Evolutionary conservation across 1,140 invertebrate genomes (phyloP).

Genomic region (Ectropis grisescens): DNA sequence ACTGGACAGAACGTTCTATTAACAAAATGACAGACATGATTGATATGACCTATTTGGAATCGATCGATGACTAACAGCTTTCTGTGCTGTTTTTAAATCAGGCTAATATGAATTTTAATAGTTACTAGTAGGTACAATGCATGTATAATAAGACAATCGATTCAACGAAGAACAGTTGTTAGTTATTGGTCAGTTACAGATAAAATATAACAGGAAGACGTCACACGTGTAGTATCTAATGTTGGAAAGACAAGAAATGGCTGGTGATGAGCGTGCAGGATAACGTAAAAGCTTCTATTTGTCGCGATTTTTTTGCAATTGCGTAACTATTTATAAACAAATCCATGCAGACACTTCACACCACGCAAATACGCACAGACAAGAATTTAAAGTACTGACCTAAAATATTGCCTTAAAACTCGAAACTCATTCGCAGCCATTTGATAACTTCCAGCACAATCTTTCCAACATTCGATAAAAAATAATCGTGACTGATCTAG

Average conservation of each 20-base stretch:
- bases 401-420: slow-evolving; percentile 23
- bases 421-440: slow-evolving; percentile 14
- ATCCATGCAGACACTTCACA: slow-evolving; percentile 40
- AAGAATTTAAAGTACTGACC: slow-evolving; percentile 42
- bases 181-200: too few species aligned
- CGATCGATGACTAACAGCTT: slow-evolving; percentile 6
- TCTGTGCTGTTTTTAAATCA: too few species aligned
- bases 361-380: slow-evolving; percentile 21
- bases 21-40: slow-evolving; percentile 17
- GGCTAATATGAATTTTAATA: too few species aligned
- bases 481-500: slow-evolving; percentile 1
- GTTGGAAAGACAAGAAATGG: slow-evolving; percentile 59
- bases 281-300: slow-evolving; percentile 24
- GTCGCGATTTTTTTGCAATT: slow-evolving; percentile 16
- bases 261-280: slow-evolving; percentile 36
- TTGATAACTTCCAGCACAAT: too few species aligned
- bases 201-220: too few species aligned
- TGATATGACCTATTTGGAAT: slow-evolving; percentile 20
- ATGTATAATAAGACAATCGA: too few species aligned
- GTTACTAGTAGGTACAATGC: too few species aligned
- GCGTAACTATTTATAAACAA: slow-evolving; percentile 33
- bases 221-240: slow-evolving; percentile 20
- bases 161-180: too few species aligned
- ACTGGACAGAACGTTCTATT: slow-evolving; percentile 13
- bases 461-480: slow-evolving; percentile 55